Conservation (phyloP, 2,797 vertebrate genomes). For the Echeneis naucrates region DNA sequence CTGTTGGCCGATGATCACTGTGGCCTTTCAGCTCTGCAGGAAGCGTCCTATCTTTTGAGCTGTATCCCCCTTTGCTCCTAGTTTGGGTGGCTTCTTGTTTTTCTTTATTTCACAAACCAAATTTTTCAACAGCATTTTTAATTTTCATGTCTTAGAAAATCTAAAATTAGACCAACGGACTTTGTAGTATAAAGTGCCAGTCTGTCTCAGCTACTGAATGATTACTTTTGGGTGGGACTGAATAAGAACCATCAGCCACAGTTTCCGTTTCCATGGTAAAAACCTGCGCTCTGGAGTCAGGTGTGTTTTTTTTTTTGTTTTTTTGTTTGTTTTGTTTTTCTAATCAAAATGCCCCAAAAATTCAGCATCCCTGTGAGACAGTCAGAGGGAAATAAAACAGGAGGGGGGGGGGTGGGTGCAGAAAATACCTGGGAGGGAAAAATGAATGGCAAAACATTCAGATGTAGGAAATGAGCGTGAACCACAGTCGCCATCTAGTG, state of each 20-base stretch:
- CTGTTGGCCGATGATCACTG: conserved; percentile 23
- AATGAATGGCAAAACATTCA: background rate
- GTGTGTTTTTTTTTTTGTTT: no score
- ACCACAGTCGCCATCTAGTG: conserved; percentile 66
- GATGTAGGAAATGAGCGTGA: background rate
- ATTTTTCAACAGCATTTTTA: background rate
- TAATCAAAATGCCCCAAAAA: conserved; percentile 14
- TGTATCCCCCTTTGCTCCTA: background rate
- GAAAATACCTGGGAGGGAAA: conserved; percentile 11
- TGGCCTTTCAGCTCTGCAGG: conserved; percentile 42
- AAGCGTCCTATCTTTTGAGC: background rate
- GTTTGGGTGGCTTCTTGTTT: background rate
- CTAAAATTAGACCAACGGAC: background rate
- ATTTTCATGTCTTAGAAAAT: background rate
- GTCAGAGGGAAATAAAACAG: conserved; percentile 2
- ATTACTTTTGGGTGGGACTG: background rate
- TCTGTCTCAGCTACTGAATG: background rate
- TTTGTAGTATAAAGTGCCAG: background rate
- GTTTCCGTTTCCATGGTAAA: background rate
- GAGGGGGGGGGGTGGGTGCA: no score
- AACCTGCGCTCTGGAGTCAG: background rate
- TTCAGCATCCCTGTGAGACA: background rate
- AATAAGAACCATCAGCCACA: background rate
- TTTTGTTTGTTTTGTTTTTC: no score
- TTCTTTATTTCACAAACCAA: background rate